Percentiles rank a stretch among this genome's conserved stretches.
Conservation (phyloP, 53 echinoderm and acorn worm genomes). For the Paracentrotus lividus region DNA sequence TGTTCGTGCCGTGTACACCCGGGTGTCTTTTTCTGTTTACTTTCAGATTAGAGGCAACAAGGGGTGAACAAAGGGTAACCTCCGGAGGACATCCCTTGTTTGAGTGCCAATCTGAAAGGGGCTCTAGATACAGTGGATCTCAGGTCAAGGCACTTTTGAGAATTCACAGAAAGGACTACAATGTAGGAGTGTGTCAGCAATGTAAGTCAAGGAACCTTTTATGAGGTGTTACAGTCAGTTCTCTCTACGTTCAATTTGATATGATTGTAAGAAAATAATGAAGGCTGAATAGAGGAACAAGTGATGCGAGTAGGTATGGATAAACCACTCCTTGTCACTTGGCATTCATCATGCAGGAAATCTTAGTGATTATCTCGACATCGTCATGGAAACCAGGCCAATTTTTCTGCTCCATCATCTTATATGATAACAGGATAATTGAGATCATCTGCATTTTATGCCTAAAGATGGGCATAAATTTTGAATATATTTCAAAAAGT, state of each 20-base stretch:
- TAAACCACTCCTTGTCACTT: slow-evolving; percentile 41
- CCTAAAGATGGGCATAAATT: not conserved
- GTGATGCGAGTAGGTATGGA: not conserved
- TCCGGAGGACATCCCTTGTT: no score
- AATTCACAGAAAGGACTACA: no score
- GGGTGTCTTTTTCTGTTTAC: no score
- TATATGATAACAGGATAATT: slow-evolving; percentile 43
- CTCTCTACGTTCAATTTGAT: not conserved
- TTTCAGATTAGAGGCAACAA: no score
- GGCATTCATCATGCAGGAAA: not conserved
- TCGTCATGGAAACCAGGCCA: slow-evolving; percentile 1
- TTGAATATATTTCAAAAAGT: not conserved
- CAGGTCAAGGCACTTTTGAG: no score
- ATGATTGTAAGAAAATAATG: not conserved
- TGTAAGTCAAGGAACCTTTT: no score
- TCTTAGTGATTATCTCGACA: slow-evolving; percentile 43
- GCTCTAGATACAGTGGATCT: no score
- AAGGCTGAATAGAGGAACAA: not conserved
- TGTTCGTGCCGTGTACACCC: no score
- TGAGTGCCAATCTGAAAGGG: no score
- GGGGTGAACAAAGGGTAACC: no score
- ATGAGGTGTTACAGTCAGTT: no score
- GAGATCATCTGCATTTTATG: not conserved
- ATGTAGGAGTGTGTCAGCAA: no score
- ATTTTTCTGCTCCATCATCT: slow-evolving; percentile 28